phyloP scores from a whole-genome alignment of 2,888 invertebrate species.

The Apodemia zela region DNA sequence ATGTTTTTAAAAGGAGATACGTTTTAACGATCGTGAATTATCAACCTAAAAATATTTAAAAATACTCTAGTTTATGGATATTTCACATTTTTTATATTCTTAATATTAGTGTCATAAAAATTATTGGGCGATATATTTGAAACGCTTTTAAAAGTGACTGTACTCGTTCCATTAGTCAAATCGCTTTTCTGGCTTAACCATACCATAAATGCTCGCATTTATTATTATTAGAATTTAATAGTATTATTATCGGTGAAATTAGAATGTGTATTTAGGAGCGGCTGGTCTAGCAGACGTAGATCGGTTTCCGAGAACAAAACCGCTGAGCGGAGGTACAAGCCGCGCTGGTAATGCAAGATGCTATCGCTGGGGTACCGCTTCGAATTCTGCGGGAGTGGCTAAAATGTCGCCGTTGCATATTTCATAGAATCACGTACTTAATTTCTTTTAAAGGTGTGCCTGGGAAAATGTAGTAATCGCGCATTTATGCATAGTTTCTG shows the following conservation, averaged over 20 bases:
- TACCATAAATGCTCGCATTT: constrained; percentile 9
- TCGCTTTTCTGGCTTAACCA: not conserved
- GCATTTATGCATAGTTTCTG: not conserved
- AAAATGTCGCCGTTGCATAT: constrained; percentile 22
- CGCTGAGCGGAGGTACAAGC: constrained; percentile 15
- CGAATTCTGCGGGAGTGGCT: constrained; percentile 20
- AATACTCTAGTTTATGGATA: not conserved
- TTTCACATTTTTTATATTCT: not conserved
- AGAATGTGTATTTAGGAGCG: constrained; percentile 10
- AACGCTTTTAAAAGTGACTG: not conserved
- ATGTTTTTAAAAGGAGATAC: too few relatives aligned
- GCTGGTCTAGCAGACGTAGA: constrained; percentile 4
- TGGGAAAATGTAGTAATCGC: constrained; percentile 3
- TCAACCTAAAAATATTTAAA: not conserved
- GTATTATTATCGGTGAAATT: constrained; percentile 10
- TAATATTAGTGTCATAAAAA: constrained; percentile 1
- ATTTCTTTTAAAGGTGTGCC: constrained; percentile 6
- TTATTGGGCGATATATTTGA: not conserved
- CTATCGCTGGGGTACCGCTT: constrained; percentile 16
- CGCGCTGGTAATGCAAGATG: constrained; percentile 22
- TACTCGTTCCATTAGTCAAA: constrained; percentile 13
- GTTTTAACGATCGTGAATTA: not conserved
- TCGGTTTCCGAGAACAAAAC: constrained; percentile 24
- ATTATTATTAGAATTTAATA: constrained; percentile 9
- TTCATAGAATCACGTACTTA: constrained; percentile 5